Conservation (phyloP, 2,888 invertebrate species). For the Odontocolon sp. region DNA sequence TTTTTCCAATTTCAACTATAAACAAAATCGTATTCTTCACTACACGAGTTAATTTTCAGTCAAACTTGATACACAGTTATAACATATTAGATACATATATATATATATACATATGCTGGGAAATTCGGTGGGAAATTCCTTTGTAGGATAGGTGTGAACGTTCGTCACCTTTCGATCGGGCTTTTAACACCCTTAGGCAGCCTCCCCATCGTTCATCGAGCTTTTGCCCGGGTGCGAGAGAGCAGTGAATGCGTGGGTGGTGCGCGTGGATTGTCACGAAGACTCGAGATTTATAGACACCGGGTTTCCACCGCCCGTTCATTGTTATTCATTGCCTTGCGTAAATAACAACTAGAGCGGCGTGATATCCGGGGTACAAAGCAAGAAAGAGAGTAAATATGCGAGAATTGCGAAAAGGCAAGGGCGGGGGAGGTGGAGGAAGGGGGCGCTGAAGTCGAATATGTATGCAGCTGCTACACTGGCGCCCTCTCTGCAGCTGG, state of each 20-base stretch:
- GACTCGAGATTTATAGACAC: slow-evolving; percentile 67
- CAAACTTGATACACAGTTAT: too few species aligned
- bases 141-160: neutral
- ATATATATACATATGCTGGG: too few species aligned
- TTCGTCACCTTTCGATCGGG: neutral
- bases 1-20: too few species aligned
- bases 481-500: neutral
- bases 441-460: slow-evolving; percentile 49
- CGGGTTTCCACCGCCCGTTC: slow-evolving; percentile 53
- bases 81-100: too few species aligned
- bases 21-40: too few species aligned
- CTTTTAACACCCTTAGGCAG: slow-evolving; percentile 18
- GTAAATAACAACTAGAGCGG: slow-evolving; percentile 69
- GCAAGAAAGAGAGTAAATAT: slow-evolving; percentile 64
- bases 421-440: slow-evolving; percentile 10
- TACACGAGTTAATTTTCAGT: too few species aligned
- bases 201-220: slow-evolving; percentile 19
- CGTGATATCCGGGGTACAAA: slow-evolving; percentile 68
- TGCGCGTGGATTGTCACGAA: slow-evolving; percentile 65
- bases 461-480: slow-evolving; percentile 51
- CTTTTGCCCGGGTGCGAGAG: slow-evolving; percentile 24
- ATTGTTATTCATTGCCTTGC: slow-evolving; percentile 71
- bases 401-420: too few species aligned
- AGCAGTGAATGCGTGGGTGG: slow-evolving; percentile 11
- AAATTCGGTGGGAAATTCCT: too few species aligned